phyloP scores from a whole-genome alignment of 2,113 vertebrate genomes.

The Cichladusa arquata region DNA sequence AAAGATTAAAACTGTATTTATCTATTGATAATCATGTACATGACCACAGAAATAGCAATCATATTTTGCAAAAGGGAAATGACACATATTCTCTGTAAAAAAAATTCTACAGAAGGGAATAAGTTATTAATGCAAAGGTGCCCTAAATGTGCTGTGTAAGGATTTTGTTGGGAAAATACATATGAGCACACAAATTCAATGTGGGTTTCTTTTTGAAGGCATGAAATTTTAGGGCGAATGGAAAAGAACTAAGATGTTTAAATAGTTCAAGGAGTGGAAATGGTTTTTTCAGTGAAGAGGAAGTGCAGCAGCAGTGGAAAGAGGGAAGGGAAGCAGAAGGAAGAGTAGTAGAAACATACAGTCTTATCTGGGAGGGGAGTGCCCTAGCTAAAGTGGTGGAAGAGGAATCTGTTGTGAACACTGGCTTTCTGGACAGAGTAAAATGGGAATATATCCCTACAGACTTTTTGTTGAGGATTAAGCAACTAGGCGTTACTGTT shows the following conservation, averaged over 20 bases:
- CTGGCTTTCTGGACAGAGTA: neutral
- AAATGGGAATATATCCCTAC: neutral
- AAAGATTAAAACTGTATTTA: constrained; percentile 23
- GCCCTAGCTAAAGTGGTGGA: neutral
- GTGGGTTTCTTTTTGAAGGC: neutral
- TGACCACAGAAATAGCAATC: neutral
- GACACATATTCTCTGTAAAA: neutral
- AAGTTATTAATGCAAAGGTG: neutral
- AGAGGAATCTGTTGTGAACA: neutral
- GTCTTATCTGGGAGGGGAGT: neutral
- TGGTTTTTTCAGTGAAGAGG: neutral
- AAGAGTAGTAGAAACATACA: neutral
- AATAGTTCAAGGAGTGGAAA: neutral
- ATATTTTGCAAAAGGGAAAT: neutral
- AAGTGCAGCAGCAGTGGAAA: neutral
- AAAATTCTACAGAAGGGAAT: neutral
- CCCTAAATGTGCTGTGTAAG: neutral
- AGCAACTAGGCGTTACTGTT: neutral
- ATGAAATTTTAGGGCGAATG: neutral
- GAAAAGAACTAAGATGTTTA: neutral
- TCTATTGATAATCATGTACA: neutral
- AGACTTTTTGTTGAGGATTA: neutral
- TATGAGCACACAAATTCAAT: neutral
- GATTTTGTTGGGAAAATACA: neutral
- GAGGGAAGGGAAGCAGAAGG: neutral